These are phyloP conservation scores for Microctenopoma lineatum DNA, from an alignment of 2,797 vertebrate genomes.

Conservation along the genomic window DNA sequence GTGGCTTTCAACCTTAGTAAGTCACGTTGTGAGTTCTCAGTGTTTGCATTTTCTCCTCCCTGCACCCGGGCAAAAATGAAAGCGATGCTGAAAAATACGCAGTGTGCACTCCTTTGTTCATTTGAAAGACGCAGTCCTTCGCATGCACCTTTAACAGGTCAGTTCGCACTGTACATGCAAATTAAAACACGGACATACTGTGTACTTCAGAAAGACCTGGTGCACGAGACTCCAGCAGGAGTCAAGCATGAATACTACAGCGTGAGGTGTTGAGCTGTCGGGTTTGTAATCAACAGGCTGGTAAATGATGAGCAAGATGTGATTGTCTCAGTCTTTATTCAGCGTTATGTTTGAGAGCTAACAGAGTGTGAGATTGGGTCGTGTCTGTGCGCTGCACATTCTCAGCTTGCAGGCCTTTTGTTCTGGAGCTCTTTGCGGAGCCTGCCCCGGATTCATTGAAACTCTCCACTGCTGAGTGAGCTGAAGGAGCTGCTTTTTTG, in stretches of 20 bases:
- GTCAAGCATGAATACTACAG: conserved; percentile 7
- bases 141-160: too few species aligned
- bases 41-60: too few species aligned
- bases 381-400: conserved; percentile 70
- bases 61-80: too few species aligned
- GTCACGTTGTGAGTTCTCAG: too few species aligned
- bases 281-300: conserved; percentile 68
- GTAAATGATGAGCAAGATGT: conserved; percentile 68
- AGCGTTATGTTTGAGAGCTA: conserved; percentile 69
- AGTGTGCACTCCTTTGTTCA: too few species aligned
- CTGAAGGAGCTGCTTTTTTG: conserved; percentile 70
- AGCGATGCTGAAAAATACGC: too few species aligned
- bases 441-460: conserved; percentile 77
- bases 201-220: not conserved
- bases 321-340: conserved; percentile 69
- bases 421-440: conserved; percentile 78
- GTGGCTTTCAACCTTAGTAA: too few species aligned
- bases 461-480: conserved; percentile 76
- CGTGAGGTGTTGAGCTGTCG: conserved; percentile 48
- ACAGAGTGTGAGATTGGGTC: conserved; percentile 79
- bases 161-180: not conserved
- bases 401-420: conserved; percentile 81
- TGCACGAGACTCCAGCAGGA: not conserved
- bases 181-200: not conserved
- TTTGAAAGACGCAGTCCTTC: too few species aligned